Evolutionary conservation across 2,797 vertebrate genomes (phyloP).

Genomic region (Trichosurus vulpecula): DNA sequence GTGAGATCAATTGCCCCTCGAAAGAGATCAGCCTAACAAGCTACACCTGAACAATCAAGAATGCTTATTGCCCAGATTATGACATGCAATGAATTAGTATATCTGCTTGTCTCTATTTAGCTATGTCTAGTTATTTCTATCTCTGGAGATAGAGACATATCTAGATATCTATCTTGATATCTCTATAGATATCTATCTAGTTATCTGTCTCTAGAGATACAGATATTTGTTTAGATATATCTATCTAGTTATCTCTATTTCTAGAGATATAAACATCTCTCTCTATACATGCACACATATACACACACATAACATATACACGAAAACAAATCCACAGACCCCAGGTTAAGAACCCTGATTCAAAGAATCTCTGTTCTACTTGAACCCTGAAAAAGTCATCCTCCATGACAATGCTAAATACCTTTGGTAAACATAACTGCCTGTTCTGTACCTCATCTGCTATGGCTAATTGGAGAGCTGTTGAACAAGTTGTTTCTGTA

Average conservation of each 20-base stretch:
- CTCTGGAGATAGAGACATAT: no score
- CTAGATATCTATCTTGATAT: not conserved
- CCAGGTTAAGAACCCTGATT: not conserved
- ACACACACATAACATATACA: not conserved
- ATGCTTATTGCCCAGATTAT: not conserved
- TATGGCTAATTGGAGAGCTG: not conserved
- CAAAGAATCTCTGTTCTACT: not conserved
- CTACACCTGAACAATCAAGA: not conserved
- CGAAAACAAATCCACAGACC: no score
- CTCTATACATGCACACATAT: not conserved
- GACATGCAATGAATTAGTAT: not conserved
- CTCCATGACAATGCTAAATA: not conserved
- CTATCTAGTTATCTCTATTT: not conserved
- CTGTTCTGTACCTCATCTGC: not conserved
- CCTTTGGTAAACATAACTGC: not conserved
- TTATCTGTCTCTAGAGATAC: not conserved
- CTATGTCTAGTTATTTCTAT: not conserved
- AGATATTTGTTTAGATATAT: not conserved
- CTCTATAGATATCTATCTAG: not conserved
- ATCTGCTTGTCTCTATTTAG: not conserved
- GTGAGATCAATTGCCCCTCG: not conserved
- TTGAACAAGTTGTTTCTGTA: not conserved
- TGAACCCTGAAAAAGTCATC: not conserved
- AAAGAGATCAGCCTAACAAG: not conserved
- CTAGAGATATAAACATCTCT: not conserved